Evolutionary conservation across 1,140 invertebrate genomes (phyloP).

Genomic region (Penaeus japonicus): DNA sequence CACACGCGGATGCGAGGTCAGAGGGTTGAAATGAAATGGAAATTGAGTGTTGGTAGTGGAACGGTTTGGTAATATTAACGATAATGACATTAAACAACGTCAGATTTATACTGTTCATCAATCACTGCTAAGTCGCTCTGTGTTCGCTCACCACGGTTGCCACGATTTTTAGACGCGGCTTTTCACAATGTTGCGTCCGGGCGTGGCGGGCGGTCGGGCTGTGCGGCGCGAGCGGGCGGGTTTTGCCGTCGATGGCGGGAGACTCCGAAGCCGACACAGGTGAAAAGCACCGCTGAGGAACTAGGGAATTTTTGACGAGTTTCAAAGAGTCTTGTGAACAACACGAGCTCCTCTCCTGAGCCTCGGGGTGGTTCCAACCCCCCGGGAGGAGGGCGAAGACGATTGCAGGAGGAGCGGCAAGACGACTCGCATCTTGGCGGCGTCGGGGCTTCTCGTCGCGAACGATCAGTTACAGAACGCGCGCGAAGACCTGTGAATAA

Average conservation of each 20-base stretch:
- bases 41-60: slow-evolving; percentile 39
- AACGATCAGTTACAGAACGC: not conserved
- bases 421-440: too few species aligned
- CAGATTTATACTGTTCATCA: slow-evolving; percentile 58
- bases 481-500: slow-evolving; percentile 23
- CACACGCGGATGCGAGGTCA: slow-evolving; percentile 13
- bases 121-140: slow-evolving; percentile 52
- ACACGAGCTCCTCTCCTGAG: too few species aligned
- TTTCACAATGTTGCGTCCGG: slow-evolving; percentile 34
- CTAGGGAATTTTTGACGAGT: too few species aligned
- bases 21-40: slow-evolving; percentile 44
- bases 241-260: not conserved
- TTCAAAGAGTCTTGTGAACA: too few species aligned
- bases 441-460: too few species aligned
- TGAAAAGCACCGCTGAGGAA: too few species aligned
- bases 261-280: not conserved
- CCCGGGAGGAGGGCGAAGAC: too few species aligned
- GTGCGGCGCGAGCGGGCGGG: not conserved
- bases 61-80: slow-evolving; percentile 57
- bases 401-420: too few species aligned
- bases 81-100: slow-evolving; percentile 59
- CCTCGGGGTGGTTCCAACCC: too few species aligned
- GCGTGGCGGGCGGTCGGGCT: not conserved
- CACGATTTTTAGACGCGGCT: not conserved
- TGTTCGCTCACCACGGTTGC: slow-evolving; percentile 32